These are phyloP conservation scores for Gandaritis pyraliata DNA, from an alignment of 2,888 invertebrate genomes.

Conservation along the genomic window DNA sequence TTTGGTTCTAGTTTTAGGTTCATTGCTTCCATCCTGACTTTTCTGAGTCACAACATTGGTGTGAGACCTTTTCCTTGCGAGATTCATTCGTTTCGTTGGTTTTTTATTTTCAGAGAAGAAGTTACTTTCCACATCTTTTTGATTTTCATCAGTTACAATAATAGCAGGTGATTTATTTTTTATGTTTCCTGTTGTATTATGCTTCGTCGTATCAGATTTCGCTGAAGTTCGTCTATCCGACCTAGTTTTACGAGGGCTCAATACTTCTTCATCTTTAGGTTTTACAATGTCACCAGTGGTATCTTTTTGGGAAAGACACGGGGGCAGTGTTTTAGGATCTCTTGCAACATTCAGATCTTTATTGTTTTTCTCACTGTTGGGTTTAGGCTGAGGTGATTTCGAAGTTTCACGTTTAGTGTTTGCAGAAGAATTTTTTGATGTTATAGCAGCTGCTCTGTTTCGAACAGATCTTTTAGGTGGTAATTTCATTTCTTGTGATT, in stretches of 20 bases:
- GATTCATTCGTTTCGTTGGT: constrained; percentile 41
- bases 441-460: constrained; percentile 22
- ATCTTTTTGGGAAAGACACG: constrained; percentile 24
- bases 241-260: constrained; percentile 36
- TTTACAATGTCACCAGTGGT: constrained; percentile 4
- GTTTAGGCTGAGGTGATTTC: constrained; percentile 25
- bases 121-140: constrained; percentile 56
- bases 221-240: constrained; percentile 26
- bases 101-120: constrained; percentile 51
- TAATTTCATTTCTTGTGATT: constrained; percentile 3
- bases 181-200: constrained; percentile 18
- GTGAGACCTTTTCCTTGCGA: constrained; percentile 48
- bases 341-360: neutral
- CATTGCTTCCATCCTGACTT: constrained; percentile 15
- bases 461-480: constrained; percentile 7
- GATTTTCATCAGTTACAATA: constrained; percentile 53
- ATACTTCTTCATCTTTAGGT: constrained; percentile 11
- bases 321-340: constrained; percentile 19
- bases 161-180: constrained; percentile 54
- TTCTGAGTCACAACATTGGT: constrained; percentile 39
- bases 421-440: constrained; percentile 22
- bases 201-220: constrained; percentile 1
- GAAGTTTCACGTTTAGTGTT: constrained; percentile 21
- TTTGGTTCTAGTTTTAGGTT: constrained; percentile 54
- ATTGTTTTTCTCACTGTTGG: constrained; percentile 8